These are phyloP conservation scores for Triplophysa siluroides DNA, from an alignment of 2,113 vertebrate species.

Conservation along the genomic window DNA sequence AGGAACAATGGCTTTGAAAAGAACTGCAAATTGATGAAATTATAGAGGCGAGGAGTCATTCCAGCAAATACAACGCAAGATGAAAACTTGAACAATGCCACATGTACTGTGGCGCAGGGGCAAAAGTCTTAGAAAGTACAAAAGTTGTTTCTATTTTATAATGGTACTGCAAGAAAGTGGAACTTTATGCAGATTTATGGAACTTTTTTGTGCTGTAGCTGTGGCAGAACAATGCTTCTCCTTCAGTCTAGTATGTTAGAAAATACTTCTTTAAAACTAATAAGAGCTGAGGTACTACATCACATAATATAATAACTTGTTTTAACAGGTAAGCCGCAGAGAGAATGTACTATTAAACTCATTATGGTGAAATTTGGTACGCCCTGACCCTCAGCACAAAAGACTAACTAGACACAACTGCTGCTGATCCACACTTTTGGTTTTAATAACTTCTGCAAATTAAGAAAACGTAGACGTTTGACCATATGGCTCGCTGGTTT, in stretches of 20 bases:
- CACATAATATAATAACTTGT: slow-evolving; percentile 14
- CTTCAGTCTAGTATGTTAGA: not conserved
- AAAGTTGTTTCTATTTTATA: not conserved
- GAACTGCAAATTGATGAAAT: slow-evolving; percentile 8
- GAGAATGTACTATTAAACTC: slow-evolving; percentile 21
- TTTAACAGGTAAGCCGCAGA: not conserved
- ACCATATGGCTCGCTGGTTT: slow-evolving; percentile 44
- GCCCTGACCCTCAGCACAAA: slow-evolving; percentile 31
- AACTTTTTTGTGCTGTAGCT: not conserved
- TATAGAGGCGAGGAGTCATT: slow-evolving; percentile 22
- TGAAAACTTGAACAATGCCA: slow-evolving; percentile 27
- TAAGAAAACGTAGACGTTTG: slow-evolving; percentile 10
- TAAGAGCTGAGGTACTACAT: slow-evolving; percentile 4
- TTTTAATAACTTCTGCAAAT: slow-evolving; percentile 22
- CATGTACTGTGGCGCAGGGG: slow-evolving; percentile 2
- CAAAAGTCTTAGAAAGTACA: slow-evolving; percentile 22
- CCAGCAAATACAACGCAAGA: not conserved
- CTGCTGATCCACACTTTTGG: slow-evolving; percentile 37
- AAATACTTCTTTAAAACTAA: slow-evolving; percentile 2
- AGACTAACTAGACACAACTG: slow-evolving; percentile 24
- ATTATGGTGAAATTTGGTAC: slow-evolving; percentile 16
- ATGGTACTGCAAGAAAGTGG: not conserved
- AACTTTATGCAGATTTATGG: not conserved
- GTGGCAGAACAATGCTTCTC: not conserved
- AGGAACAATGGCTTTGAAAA: slow-evolving; percentile 26